Percentiles rank a stretch among this genome's conserved stretches.
Conservation (phyloP, 1,140 invertebrate species). For the Brachionus koreanus region DNA sequence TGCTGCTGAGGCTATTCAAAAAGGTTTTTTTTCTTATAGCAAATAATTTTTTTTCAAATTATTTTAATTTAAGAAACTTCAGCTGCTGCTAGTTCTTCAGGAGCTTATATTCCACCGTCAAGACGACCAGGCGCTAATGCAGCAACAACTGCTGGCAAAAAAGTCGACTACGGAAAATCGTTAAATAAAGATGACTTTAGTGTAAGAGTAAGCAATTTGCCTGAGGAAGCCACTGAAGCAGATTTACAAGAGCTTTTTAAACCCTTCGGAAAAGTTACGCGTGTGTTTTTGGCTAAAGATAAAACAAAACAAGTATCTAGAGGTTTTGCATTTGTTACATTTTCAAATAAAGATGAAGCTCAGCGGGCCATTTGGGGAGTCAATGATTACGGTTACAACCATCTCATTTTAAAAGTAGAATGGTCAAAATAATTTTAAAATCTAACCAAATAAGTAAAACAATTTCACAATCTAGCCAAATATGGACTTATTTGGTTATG, state of each 20-base stretch:
- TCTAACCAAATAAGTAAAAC: no score
- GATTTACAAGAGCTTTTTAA: conserved; percentile 93
- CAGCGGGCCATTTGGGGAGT: conserved; percentile 80
- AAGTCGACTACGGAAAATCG: background rate
- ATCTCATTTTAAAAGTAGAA: conserved; percentile 94
- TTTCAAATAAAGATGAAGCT: conserved; percentile 69
- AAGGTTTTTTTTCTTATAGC: conserved; percentile 45
- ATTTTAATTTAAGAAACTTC: conserved; percentile 14
- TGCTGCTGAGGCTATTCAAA: conserved; percentile 46
- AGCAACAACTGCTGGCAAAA: conserved; percentile 45
- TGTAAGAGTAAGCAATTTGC: conserved; percentile 92
- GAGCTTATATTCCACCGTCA: conserved; percentile 38
- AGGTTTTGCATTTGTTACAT: conserved; percentile 45
- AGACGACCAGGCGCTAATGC: conserved; percentile 48
- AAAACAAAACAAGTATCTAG: conserved; percentile 51
- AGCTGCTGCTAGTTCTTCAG: conserved; percentile 45
- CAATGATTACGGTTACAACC: conserved; percentile 94
- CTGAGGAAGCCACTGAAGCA: conserved; percentile 86
- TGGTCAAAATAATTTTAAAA: conserved; percentile 77
- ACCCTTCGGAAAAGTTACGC: conserved; percentile 77
- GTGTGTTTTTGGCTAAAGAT: conserved; percentile 83
- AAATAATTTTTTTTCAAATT: background rate
- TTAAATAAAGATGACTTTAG: conserved; percentile 68
- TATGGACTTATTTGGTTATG: no score
- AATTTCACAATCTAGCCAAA: no score